These are phyloP conservation scores for Lepidocyrtinus sp. DNA, from an alignment of 2,888 invertebrate species.

Conservation along the genomic window DNA sequence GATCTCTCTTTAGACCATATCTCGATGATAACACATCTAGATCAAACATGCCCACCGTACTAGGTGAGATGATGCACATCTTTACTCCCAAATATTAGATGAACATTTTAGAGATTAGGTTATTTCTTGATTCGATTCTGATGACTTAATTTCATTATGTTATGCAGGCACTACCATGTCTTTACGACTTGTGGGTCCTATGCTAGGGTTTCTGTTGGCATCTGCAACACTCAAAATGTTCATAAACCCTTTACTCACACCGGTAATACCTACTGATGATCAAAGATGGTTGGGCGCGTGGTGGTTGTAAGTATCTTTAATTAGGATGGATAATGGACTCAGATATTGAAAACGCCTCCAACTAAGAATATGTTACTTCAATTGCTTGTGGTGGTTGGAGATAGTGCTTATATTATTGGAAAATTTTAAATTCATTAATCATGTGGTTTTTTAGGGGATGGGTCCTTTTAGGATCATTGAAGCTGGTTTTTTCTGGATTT, in stretches of 20 bases:
- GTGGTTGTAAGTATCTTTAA: slow-evolving; percentile 84
- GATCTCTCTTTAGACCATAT: slow-evolving; percentile 74
- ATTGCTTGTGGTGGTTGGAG: too few species aligned
- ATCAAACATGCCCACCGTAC: slow-evolving; percentile 78
- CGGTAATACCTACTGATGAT: slow-evolving; percentile 76
- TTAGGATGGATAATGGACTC: background rate
- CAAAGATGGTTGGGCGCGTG: slow-evolving; percentile 84
- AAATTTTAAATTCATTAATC: background rate
- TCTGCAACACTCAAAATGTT: slow-evolving; percentile 75
- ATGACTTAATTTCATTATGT: too few species aligned
- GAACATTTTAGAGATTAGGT: background rate
- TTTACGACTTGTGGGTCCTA: slow-evolving; percentile 78
- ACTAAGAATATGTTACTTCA: background rate
- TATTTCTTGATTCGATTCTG: background rate
- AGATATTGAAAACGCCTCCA: background rate
- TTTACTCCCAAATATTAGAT: too few species aligned
- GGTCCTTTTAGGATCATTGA: slow-evolving; percentile 74
- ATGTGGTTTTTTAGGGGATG: slow-evolving; percentile 71
- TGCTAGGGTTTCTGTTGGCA: slow-evolving; percentile 77
- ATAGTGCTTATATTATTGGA: too few species aligned
- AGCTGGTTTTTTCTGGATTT: slow-evolving; percentile 77
- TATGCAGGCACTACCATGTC: slow-evolving; percentile 75
- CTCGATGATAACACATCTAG: slow-evolving; percentile 81
- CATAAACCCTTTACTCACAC: slow-evolving; percentile 77
- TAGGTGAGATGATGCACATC: slow-evolving; percentile 75